phyloP scores from a whole-genome alignment of 2,797 vertebrate genomes.

The Sarcoramphus papa region DNA sequence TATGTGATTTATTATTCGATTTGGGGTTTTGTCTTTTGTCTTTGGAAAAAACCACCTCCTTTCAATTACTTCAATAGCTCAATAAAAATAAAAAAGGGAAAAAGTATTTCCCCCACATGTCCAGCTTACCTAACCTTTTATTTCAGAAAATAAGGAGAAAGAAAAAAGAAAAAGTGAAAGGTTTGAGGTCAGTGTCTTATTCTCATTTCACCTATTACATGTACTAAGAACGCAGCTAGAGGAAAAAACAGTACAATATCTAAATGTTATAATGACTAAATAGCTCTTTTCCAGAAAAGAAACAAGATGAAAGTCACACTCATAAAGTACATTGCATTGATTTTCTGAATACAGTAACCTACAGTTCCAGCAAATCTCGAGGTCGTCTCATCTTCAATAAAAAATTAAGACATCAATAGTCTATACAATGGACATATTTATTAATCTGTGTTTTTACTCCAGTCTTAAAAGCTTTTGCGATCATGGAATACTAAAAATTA shows the following conservation, averaged over 20 bases:
- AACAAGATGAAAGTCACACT: not conserved
- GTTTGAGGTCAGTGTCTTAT: not conserved
- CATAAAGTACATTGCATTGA: not conserved
- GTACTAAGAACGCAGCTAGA: not conserved
- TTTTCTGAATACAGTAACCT: not conserved
- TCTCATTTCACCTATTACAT: not conserved
- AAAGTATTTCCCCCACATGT: not conserved
- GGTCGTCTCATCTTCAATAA: not conserved
- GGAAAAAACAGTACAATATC: not conserved
- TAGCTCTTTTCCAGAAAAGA: not conserved
- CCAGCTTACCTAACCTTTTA: not conserved
- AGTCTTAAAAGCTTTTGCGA: not conserved
- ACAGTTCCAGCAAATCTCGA: not conserved
- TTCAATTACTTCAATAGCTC: conserved; percentile 42
- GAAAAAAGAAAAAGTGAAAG: not conserved
- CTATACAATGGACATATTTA: not conserved
- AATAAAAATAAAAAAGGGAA: conserved; percentile 14
- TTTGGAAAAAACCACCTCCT: not conserved
- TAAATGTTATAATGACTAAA: not conserved
- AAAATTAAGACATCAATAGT: not conserved
- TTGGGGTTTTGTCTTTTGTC: conserved; percentile 21
- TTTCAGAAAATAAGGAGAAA: conserved; percentile 21
- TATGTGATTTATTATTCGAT: conserved; percentile 52
- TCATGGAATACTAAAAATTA: not conserved
- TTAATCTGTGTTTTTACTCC: not conserved